phyloP scores from a whole-genome alignment of 2,113 vertebrate genomes.

The Scophthalmus maximus region DNA sequence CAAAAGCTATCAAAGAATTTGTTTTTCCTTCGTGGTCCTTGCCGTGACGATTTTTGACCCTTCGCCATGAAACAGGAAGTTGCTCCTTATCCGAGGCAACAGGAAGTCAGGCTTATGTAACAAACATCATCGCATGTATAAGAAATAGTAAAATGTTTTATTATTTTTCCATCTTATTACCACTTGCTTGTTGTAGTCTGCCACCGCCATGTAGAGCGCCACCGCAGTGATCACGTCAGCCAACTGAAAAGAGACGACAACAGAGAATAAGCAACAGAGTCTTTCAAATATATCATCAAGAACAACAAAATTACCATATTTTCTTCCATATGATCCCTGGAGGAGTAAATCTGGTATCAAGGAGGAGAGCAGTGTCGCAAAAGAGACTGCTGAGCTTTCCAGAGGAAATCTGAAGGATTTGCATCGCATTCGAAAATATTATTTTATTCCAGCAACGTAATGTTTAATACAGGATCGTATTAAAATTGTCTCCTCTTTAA shows the following conservation, averaged over 20 bases:
- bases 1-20: too few relatives aligned
- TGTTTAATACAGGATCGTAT: background rate
- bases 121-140: too few relatives aligned
- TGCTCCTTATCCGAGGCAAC: too few relatives aligned
- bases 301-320: background rate
- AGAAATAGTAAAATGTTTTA: too few relatives aligned
- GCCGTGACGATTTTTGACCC: too few relatives aligned
- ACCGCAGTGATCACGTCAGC: slow-evolving; percentile 92
- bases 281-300: background rate
- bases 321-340: background rate
- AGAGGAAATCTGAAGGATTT: background rate
- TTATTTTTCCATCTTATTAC: too few relatives aligned
- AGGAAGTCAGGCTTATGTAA: too few relatives aligned
- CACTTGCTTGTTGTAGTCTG: slow-evolving; percentile 95
- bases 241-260: slow-evolving; percentile 77
- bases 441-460: too few relatives aligned
- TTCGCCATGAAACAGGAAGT: too few relatives aligned
- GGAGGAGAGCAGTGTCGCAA: background rate
- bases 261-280: background rate
- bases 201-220: slow-evolving; percentile 92
- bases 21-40: too few relatives aligned
- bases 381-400: background rate
- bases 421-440: background rate
- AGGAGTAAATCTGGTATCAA: background rate
- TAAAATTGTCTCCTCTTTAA: background rate